Conservation (phyloP, 2,888 invertebrate species). For the Ceriagrion tenellum region DNA sequence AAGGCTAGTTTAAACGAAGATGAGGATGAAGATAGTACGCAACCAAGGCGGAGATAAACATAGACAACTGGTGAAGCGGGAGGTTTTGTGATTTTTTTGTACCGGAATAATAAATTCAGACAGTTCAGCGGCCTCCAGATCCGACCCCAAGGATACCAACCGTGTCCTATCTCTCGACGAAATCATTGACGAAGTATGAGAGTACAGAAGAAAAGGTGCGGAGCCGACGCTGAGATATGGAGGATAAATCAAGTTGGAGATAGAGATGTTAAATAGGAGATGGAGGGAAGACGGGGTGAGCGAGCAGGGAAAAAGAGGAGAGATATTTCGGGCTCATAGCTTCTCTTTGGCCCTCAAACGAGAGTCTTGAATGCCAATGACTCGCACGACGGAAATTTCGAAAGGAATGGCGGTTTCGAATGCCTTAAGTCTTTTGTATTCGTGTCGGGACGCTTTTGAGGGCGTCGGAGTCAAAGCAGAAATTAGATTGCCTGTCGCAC, state of each 20-base stretch:
- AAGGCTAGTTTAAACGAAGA: neutral
- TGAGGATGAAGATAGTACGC: neutral
- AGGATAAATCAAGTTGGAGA: neutral
- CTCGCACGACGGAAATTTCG: neutral
- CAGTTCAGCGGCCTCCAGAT: neutral
- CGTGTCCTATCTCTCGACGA: neutral
- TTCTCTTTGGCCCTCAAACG: neutral
- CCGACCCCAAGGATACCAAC: neutral
- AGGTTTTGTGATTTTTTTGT: neutral
- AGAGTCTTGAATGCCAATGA: neutral
- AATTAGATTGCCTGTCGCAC: slow-evolving; percentile 6
- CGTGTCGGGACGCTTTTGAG: neutral
- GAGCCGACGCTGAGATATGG: neutral
- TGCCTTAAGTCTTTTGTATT: neutral
- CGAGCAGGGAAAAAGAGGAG: neutral
- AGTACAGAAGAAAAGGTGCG: neutral
- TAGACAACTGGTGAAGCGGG: neutral
- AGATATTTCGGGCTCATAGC: neutral
- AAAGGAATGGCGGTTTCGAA: neutral
- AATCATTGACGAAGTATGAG: neutral
- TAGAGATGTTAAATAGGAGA: neutral
- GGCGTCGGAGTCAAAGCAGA: neutral
- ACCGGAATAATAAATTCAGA: neutral
- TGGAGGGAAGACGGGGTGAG: neutral
- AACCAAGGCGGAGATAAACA: neutral